Conservation (phyloP, 2,888 invertebrate species). For the Polymixis lichenea region DNA sequence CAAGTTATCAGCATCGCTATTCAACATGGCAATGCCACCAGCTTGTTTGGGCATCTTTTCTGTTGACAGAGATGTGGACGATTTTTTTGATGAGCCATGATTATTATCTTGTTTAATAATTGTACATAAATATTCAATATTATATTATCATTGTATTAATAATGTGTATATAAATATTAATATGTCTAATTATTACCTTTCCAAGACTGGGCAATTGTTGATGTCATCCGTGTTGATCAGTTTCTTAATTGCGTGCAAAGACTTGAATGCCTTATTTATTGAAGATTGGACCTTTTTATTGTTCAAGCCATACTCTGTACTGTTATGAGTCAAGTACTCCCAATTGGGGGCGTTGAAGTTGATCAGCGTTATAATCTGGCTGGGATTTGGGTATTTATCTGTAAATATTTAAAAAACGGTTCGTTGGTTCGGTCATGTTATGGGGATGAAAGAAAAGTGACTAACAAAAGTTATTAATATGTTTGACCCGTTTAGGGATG, state of each 20-base stretch:
- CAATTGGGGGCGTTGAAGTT: constrained; percentile 46
- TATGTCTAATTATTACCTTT: constrained; percentile 32
- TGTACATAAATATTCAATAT: too few relatives aligned
- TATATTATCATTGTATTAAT: too few relatives aligned
- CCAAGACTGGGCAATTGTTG: constrained; percentile 25
- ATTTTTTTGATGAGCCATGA: too few relatives aligned
- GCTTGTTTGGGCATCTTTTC: too few relatives aligned
- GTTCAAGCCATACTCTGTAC: constrained; percentile 19
- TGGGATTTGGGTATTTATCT: constrained; percentile 49
- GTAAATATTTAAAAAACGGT: constrained; percentile 8
- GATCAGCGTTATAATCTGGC: constrained; percentile 46
- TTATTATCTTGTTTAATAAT: too few relatives aligned
- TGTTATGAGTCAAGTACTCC: constrained; percentile 30
- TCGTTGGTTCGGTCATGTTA: too few relatives aligned
- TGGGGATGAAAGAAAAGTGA: too few relatives aligned
- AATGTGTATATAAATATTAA: not conserved
- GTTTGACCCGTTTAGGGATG: too few relatives aligned
- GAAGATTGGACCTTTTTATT: constrained; percentile 35
- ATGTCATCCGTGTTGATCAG: constrained; percentile 14
- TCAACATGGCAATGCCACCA: too few relatives aligned
- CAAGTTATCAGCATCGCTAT: too few relatives aligned
- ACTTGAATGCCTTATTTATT: constrained; percentile 35
- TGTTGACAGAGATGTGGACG: too few relatives aligned
- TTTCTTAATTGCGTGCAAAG: constrained; percentile 33
- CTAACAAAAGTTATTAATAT: too few relatives aligned